Conservation (phyloP, 2,113 vertebrate genomes). For the Gorsachius goisagi region DNA sequence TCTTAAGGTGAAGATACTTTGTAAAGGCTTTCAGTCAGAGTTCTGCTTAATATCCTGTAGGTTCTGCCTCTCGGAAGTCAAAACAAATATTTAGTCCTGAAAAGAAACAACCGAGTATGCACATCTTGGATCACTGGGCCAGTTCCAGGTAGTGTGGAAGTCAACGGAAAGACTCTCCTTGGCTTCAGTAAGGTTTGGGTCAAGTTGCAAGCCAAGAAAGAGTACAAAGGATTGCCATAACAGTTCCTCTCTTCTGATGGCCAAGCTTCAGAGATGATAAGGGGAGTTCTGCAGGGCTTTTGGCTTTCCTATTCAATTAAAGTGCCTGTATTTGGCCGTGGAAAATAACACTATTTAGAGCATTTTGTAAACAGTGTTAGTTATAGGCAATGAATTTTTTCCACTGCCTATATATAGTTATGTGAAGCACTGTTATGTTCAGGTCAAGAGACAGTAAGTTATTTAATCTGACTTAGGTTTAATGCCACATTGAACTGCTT, state of each 20-base stretch:
- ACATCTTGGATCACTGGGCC: neutral
- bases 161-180: neutral
- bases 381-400: neutral
- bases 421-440: neutral
- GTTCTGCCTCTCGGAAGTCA: neutral
- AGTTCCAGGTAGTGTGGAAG: neutral
- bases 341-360: conserved; percentile 26
- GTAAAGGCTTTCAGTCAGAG: neutral
- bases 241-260: neutral
- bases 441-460: neutral
- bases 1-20: neutral
- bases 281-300: neutral
- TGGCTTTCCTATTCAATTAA: neutral
- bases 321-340: neutral
- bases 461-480: neutral
- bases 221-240: neutral
- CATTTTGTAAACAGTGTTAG: conserved; percentile 4
- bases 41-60: neutral
- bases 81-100: neutral
- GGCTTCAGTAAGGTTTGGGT: neutral
- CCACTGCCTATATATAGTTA: conserved; percentile 6
- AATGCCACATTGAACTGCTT: neutral
- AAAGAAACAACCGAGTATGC: neutral
- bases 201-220: neutral
- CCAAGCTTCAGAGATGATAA: neutral